These are phyloP conservation scores for Pseudomyrmex flavicornis DNA, from an alignment of 1,140 invertebrate species.

Conservation along the genomic window DNA sequence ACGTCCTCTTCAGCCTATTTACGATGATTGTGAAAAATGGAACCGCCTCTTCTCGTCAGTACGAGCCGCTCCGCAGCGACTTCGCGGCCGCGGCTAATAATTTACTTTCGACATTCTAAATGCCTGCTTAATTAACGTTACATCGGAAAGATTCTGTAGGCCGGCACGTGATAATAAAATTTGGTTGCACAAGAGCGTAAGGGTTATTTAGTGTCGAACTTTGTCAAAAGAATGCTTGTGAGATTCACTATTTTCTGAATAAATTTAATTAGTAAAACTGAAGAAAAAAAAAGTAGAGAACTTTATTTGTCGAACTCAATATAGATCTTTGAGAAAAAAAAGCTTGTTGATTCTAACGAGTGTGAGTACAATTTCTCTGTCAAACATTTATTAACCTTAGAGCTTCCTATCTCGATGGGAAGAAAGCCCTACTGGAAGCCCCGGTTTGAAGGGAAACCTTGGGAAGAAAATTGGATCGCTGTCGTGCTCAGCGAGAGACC, in stretches of 20 bases:
- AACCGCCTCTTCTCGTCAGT: not conserved
- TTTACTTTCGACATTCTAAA: constrained; percentile 53
- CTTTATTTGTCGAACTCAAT: not conserved
- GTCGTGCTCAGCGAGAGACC: constrained; percentile 46
- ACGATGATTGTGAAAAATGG: constrained; percentile 60
- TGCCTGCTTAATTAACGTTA: constrained; percentile 48
- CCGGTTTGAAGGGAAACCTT: constrained; percentile 30
- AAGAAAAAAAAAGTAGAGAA: not conserved
- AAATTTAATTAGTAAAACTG: constrained; percentile 27
- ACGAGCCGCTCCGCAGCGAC: not conserved
- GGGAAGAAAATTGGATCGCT: constrained; percentile 48
- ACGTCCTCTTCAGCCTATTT: constrained; percentile 37
- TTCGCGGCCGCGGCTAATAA: constrained; percentile 45
- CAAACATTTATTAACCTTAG: constrained; percentile 46
- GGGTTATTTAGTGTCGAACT: constrained; percentile 37
- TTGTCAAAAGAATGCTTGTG: not conserved
- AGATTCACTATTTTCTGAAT: too few relatives aligned
- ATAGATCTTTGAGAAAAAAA: not conserved
- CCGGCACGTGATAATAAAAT: constrained; percentile 42
- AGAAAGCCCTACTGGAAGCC: constrained; percentile 28
- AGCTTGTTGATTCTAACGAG: not conserved
- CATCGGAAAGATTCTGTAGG: not conserved
- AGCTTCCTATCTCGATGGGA: constrained; percentile 27
- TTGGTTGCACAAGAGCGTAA: constrained; percentile 9
- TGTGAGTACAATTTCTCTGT: constrained; percentile 6